phyloP scores from a whole-genome alignment of 35 echinoderm and acorn worm genomes.

The Amphiura filiformis region DNA sequence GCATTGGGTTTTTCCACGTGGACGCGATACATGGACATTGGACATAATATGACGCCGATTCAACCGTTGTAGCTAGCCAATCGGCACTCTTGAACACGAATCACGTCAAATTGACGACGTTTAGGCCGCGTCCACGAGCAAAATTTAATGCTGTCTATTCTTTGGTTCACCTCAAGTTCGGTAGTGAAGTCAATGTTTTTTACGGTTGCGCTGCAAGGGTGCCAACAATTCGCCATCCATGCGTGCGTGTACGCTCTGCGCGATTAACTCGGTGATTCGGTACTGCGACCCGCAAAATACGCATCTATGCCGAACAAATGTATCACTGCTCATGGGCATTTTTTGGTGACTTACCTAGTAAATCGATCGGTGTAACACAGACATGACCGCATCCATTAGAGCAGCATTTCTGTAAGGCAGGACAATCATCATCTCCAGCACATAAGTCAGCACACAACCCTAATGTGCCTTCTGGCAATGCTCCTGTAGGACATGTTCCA shows the following conservation, averaged over 20 bases:
- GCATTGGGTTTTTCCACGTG: too few species aligned
- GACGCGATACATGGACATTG: too few species aligned
- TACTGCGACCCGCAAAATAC: not conserved
- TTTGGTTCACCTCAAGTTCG: too few species aligned
- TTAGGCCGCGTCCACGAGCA: too few species aligned
- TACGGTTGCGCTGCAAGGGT: not conserved
- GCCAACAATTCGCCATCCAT: not conserved
- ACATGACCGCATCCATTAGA: conserved; percentile 85
- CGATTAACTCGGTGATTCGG: not conserved
- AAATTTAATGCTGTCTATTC: not conserved
- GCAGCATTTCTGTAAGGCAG: conserved; percentile 70
- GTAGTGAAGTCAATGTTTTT: too few species aligned
- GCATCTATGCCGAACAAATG: not conserved
- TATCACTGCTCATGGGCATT: not conserved
- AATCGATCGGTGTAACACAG: not conserved
- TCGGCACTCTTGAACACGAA: too few species aligned
- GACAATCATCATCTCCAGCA: conserved; percentile 18
- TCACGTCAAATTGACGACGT: too few species aligned
- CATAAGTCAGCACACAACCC: conserved; percentile 23
- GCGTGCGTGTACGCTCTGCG: too few species aligned
- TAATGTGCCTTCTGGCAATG: not conserved
- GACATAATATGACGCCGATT: too few species aligned
- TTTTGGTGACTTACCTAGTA: not conserved
- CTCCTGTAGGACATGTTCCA: not conserved
- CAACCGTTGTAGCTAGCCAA: too few species aligned